phyloP scores from a whole-genome alignment of 2,888 invertebrate species.

The Alcis repandata region DNA sequence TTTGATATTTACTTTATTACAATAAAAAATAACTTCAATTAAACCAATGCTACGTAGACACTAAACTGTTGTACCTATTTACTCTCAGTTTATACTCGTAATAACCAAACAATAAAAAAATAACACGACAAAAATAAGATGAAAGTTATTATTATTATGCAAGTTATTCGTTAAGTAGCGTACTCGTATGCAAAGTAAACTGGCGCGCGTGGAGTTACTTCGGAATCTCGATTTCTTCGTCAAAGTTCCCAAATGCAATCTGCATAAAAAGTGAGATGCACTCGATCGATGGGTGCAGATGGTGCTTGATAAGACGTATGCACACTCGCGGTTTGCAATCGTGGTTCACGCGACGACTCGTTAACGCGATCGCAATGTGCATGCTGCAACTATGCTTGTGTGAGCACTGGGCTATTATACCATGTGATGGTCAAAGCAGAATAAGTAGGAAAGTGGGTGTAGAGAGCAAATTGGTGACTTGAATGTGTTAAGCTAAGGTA shows the following conservation, averaged over 20 bases:
- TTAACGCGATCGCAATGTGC: too few relatives aligned
- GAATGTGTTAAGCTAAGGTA: too few relatives aligned
- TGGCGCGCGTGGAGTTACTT: constrained; percentile 16
- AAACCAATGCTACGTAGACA: too few relatives aligned
- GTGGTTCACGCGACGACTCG: not conserved
- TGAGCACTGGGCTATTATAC: too few relatives aligned
- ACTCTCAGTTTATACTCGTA: too few relatives aligned
- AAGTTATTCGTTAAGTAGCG: not conserved
- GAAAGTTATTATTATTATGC: not conserved
- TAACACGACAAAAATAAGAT: not conserved
- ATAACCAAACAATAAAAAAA: not conserved
- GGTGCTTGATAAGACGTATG: constrained; percentile 5
- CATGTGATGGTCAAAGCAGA: too few relatives aligned
- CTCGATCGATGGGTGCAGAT: constrained; percentile 33
- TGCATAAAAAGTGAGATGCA: constrained; percentile 37
- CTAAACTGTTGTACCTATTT: too few relatives aligned
- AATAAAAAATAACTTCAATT: too few relatives aligned
- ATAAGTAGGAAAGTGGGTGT: too few relatives aligned
- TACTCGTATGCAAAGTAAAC: constrained; percentile 5
- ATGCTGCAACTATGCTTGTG: too few relatives aligned
- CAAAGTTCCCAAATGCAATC: constrained; percentile 42
- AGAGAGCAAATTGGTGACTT: too few relatives aligned
- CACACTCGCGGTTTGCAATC: not conserved
- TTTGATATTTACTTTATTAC: too few relatives aligned
- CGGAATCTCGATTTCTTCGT: constrained; percentile 29